phyloP scores from a whole-genome alignment of 2,888 invertebrate genomes.

The Oxyteleia sp. region DNA sequence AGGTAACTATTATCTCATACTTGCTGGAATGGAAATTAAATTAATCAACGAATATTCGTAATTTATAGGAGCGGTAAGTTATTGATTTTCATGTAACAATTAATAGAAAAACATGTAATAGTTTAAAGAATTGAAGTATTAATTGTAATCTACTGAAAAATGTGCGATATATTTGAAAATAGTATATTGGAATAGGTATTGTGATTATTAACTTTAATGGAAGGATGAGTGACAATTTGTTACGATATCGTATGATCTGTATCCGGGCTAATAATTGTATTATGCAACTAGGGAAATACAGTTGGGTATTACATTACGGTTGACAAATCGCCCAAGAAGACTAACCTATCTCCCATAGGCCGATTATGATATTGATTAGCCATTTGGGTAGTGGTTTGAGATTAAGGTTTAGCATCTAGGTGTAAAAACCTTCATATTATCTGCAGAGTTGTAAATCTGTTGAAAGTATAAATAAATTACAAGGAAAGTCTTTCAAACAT shows the following conservation, averaged over 20 bases:
- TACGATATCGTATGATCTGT: constrained; percentile 17
- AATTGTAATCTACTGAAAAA: too few species aligned
- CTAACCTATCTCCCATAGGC: constrained; percentile 55
- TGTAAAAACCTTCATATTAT: too few species aligned
- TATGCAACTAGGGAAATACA: constrained; percentile 53
- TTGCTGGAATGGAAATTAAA: too few species aligned
- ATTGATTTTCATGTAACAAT: too few species aligned
- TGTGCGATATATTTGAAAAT: neutral
- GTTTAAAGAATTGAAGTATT: neutral
- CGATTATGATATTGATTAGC: constrained; percentile 63
- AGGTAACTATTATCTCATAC: too few species aligned
- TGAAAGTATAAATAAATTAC: too few species aligned
- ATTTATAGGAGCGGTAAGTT: too few species aligned
- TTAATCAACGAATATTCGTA: too few species aligned
- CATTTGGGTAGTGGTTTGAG: constrained; percentile 57
- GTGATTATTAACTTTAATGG: neutral
- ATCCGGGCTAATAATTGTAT: constrained; percentile 55
- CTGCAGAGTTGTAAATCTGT: too few species aligned
- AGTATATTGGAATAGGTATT: neutral
- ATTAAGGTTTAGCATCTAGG: constrained; percentile 46
- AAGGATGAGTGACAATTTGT: constrained; percentile 24
- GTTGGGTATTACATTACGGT: constrained; percentile 46
- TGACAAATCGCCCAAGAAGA: constrained; percentile 67
- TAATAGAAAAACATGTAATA: too few species aligned
- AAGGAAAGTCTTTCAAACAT: too few species aligned